phyloP scores from a whole-genome alignment of 2,113 vertebrate genomes.

The Zapornia atra region DNA sequence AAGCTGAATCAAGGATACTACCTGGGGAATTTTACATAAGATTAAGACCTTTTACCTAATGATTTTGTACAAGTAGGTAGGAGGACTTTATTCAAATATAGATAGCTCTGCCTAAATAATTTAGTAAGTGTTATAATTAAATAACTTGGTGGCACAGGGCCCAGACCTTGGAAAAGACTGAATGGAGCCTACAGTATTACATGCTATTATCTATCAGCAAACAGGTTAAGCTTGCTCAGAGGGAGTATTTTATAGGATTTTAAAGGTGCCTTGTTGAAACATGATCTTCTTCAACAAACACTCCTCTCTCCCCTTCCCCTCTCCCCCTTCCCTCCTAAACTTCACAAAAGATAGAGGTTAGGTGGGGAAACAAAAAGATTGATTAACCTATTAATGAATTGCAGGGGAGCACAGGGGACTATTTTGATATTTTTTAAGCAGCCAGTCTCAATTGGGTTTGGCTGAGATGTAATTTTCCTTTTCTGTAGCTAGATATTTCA shows the following conservation, averaged over 20 bases:
- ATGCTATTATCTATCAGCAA: conserved; percentile 64
- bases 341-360: not conserved
- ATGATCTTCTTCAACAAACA: conserved; percentile 58
- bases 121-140: conserved; percentile 67
- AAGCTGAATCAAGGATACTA: not conserved
- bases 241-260: conserved; percentile 67
- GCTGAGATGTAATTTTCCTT: not conserved
- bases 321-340: not conserved
- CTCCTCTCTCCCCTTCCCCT: not conserved
- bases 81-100: conserved; percentile 61
- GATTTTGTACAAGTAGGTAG: conserved; percentile 46
- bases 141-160: conserved; percentile 53
- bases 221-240: conserved; percentile 72
- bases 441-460: not conserved
- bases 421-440: not conserved
- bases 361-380: not conserved
- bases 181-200: conserved; percentile 51
- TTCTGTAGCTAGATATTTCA: not conserved
- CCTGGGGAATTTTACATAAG: conserved; percentile 21
- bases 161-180: conserved; percentile 47
- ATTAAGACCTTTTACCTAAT: conserved; percentile 50
- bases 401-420: not conserved
- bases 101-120: conserved; percentile 59
- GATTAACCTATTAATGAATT: not conserved
- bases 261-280: conserved; percentile 73